Evolutionary conservation across 1,140 invertebrate species (phyloP).

Genomic region (Polypedilum vanderplanki): DNA sequence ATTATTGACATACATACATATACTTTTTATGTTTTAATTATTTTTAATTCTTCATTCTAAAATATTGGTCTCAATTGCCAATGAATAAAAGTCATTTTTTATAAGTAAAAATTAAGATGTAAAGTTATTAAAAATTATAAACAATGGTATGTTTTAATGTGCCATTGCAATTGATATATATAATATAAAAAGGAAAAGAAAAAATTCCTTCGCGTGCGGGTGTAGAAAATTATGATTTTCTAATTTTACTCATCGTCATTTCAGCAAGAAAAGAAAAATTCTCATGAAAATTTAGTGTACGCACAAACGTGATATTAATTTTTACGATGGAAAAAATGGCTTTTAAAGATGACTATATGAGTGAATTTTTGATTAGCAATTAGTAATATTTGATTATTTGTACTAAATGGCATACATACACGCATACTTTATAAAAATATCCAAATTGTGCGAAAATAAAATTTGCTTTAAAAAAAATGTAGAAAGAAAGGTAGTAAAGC

Average conservation of each 20-base stretch:
- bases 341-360: conserved; percentile 1
- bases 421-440: no score
- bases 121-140: background rate
- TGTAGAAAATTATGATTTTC: conserved; percentile 4
- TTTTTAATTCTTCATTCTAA: background rate
- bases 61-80: conserved; percentile 26
- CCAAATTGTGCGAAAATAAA: no score
- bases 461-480: no score
- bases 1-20: background rate
- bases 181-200: background rate
- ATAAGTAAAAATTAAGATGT: conserved; percentile 24
- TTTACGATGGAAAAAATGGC: conserved; percentile 27
- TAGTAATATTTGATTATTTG: background rate
- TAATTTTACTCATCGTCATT: background rate
- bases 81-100: conserved; percentile 29
- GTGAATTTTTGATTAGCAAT: background rate
- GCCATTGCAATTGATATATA: background rate
- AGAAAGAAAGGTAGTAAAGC: no score
- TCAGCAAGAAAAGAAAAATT: background rate
- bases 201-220: background rate
- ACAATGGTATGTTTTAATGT: background rate
- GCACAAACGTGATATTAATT: conserved; percentile 28
- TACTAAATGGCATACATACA: no score
- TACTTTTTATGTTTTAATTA: background rate
- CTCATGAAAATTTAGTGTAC: background rate